A percentile compares a stretch with the other conserved stretches of the same genome.
Conservation (phyloP, 2,797 vertebrate species). For the Enteromius mattozi region DNA sequence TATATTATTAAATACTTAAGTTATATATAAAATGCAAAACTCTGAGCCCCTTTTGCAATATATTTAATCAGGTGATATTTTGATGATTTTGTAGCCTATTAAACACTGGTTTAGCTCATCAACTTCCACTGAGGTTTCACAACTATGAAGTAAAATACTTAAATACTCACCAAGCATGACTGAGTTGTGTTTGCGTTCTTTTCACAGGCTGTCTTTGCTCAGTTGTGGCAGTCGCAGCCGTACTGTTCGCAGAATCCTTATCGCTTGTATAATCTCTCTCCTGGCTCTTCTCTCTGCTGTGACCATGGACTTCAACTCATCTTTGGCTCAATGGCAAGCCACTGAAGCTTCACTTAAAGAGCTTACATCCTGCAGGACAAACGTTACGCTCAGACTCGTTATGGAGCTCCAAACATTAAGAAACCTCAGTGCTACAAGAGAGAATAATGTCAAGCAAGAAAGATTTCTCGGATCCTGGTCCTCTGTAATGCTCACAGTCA, state of each 20-base stretch:
- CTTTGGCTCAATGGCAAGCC: slow-evolving; percentile 72
- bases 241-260: slow-evolving; percentile 78
- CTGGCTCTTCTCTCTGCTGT: slow-evolving; percentile 82
- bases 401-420: slow-evolving; percentile 77
- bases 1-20: not conserved
- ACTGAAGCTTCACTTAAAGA: slow-evolving; percentile 74
- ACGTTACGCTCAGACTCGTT: slow-evolving; percentile 71
- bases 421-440: slow-evolving; percentile 57
- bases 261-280: slow-evolving; percentile 80
- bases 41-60: not conserved
- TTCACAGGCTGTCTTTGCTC: slow-evolving; percentile 50
- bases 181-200: slow-evolving; percentile 62
- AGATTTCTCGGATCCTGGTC: not conserved
- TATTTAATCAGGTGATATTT: not conserved
- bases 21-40: not conserved
- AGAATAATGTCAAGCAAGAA: slow-evolving; percentile 34
- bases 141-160: not conserved
- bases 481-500: slow-evolving; percentile 55
- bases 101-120: not conserved
- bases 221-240: slow-evolving; percentile 69
- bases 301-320: slow-evolving; percentile 78
- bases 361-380: slow-evolving; percentile 79
- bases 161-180: not conserved
- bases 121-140: not conserved
- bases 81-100: not conserved